phyloP scores from a whole-genome alignment of 23 tunicate species.

The Trididemnum miniatum region DNA sequence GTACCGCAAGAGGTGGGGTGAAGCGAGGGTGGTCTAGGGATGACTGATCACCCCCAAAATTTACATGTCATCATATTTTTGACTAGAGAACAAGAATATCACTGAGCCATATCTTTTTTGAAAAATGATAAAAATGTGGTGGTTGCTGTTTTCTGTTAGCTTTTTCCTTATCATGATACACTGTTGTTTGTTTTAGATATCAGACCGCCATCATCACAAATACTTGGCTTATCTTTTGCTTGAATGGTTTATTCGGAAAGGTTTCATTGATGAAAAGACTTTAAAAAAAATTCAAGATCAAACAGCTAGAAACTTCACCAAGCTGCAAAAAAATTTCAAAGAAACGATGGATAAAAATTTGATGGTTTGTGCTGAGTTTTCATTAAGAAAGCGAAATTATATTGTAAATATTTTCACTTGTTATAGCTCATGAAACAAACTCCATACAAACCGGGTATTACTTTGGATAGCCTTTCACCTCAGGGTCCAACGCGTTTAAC shows the following conservation, averaged over 20 bases:
- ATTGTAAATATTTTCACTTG: neutral
- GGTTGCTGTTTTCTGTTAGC: no score
- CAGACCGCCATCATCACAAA: neutral
- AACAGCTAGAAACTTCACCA: neutral
- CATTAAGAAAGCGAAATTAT: no score
- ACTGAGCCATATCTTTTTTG: no score
- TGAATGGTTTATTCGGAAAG: slow-evolving; percentile 67
- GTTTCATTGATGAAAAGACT: slow-evolving; percentile 44
- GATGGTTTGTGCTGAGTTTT: slow-evolving; percentile 24
- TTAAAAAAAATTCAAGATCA: slow-evolving; percentile 11
- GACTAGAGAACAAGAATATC: no score
- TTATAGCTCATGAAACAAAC: slow-evolving; percentile 1
- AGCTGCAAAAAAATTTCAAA: slow-evolving; percentile 7
- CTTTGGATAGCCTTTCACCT: slow-evolving; percentile 38
- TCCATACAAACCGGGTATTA: slow-evolving; percentile 17
- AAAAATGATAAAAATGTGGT: no score
- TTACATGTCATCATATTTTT: no score
- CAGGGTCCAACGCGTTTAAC: slow-evolving; percentile 8
- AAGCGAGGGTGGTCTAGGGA: no score
- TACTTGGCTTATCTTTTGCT: slow-evolving; percentile 32
- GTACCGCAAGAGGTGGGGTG: no score
- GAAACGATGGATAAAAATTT: slow-evolving; percentile 23
- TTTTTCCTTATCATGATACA: no score
- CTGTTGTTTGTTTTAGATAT: neutral
- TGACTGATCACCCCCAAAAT: no score